Percentiles rank a stretch among this genome's conserved stretches.
Conservation (phyloP, 2,888 invertebrate genomes). For the Notodonta dromedarius region DNA sequence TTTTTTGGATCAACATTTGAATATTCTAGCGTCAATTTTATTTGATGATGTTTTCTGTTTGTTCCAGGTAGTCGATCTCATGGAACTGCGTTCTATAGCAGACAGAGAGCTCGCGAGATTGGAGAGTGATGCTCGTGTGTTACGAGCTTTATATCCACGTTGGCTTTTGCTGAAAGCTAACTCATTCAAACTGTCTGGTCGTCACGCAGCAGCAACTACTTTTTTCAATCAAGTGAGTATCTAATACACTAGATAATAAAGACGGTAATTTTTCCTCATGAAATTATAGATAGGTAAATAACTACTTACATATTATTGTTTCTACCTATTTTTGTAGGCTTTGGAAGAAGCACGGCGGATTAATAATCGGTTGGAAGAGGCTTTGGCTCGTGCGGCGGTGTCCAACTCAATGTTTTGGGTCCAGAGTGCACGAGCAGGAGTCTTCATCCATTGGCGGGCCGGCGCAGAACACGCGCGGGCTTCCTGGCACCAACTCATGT, state of each 20-base stretch:
- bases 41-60: constrained; percentile 12
- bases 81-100: constrained; percentile 75
- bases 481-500: constrained; percentile 67
- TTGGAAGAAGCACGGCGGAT: constrained; percentile 61
- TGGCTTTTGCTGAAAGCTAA: constrained; percentile 69
- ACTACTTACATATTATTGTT: too few relatives aligned
- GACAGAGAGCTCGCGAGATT: constrained; percentile 64
- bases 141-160: constrained; percentile 63
- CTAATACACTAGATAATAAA: not conserved
- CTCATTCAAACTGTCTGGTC: constrained; percentile 61
- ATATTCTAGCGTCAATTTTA: not conserved
- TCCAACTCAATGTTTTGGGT: constrained; percentile 59
- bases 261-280: not conserved
- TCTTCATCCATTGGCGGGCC: constrained; percentile 59
- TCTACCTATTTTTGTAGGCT: constrained; percentile 33
- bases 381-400: constrained; percentile 50
- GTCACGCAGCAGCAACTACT: constrained; percentile 46
- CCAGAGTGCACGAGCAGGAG: constrained; percentile 53
- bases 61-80: constrained; percentile 70
- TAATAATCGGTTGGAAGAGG: constrained; percentile 62
- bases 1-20: not conserved
- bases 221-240: constrained; percentile 57
- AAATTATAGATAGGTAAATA: too few relatives aligned
- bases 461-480: constrained; percentile 49
- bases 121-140: constrained; percentile 62